A percentile compares a stretch with the other conserved stretches of the same genome.
Evolutionary conservation across 2,113 vertebrate species (phyloP).

Genomic region (Phaethon lepturus): DNA sequence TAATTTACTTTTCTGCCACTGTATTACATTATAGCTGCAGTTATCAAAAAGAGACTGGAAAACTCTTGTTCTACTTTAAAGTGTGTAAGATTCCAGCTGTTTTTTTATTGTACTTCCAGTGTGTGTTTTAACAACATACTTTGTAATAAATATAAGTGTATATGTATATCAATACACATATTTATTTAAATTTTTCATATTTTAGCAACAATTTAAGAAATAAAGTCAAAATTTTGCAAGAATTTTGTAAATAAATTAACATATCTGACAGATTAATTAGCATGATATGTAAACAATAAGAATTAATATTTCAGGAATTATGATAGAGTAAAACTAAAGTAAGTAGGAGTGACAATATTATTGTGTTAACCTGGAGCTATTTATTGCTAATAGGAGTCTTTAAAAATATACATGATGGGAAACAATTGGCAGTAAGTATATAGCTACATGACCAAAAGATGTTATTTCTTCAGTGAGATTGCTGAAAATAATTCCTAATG

Average conservation of each 20-base stretch:
- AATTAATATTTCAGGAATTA: neutral
- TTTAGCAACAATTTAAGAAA: slow-evolving; percentile 32
- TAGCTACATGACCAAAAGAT: neutral
- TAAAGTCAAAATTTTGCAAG: neutral
- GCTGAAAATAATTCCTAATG: neutral
- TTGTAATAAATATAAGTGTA: neutral
- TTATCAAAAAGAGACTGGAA: slow-evolving; percentile 31
- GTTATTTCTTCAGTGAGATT: neutral
- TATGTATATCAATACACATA: neutral
- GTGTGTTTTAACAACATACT: neutral
- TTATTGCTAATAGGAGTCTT: neutral
- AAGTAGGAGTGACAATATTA: neutral
- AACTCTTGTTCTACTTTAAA: slow-evolving; percentile 36
- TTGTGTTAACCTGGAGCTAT: neutral
- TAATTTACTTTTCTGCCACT: slow-evolving; percentile 59
- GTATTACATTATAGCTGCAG: slow-evolving; percentile 49
- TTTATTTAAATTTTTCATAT: neutral
- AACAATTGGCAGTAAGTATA: neutral
- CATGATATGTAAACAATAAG: neutral
- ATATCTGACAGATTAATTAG: slow-evolving; percentile 14
- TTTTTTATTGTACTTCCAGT: slow-evolving; percentile 37
- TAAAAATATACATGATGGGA: neutral
- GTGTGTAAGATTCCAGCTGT: neutral
- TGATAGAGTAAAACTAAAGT: neutral
- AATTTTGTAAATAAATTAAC: neutral